Conservation (phyloP, 2,888 invertebrate species). For the Gymnoscelis rufifasciata region DNA sequence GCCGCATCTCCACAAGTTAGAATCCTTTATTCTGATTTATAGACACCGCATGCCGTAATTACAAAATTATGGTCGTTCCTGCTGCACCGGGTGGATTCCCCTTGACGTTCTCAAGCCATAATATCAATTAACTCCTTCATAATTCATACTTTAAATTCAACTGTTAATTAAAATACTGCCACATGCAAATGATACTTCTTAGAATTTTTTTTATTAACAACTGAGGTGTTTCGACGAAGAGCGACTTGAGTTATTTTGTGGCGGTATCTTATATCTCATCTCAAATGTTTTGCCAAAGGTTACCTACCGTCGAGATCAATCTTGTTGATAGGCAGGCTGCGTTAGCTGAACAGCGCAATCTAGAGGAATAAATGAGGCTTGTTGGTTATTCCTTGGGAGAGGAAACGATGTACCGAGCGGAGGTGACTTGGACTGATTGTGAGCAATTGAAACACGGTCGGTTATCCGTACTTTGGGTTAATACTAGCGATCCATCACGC, state of each 20-base stretch:
- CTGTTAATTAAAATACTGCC: conserved; percentile 41
- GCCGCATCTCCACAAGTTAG: conserved; percentile 55
- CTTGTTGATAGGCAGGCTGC: conserved; percentile 35
- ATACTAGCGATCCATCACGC: conserved; percentile 70
- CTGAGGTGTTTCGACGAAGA: conserved; percentile 12
- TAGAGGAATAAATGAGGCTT: conserved; percentile 42
- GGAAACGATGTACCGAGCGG: conserved; percentile 43
- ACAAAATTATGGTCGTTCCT: conserved; percentile 59
- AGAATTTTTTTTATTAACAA: conserved; percentile 11
- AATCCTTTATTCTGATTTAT: conserved; percentile 74
- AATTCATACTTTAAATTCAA: conserved; percentile 52
- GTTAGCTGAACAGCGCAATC: conserved; percentile 42
- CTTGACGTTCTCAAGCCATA: conserved; percentile 61
- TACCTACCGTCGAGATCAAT: conserved; percentile 35
- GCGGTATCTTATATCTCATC: conserved; percentile 11
- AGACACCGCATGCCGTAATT: conserved; percentile 65
- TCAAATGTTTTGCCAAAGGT: conserved; percentile 17
- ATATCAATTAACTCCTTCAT: conserved; percentile 72
- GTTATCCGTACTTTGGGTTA: conserved; percentile 63
- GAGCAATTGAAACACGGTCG: conserved; percentile 58
- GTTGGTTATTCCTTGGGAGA: conserved; percentile 51
- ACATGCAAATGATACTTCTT: conserved; percentile 19
- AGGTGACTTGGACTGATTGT: conserved; percentile 62
- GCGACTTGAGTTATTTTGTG: conserved; percentile 3
- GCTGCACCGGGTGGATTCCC: conserved; percentile 52